Conservation (phyloP, 2,888 invertebrate genomes). For the Tetanocera ferruginea region DNA sequence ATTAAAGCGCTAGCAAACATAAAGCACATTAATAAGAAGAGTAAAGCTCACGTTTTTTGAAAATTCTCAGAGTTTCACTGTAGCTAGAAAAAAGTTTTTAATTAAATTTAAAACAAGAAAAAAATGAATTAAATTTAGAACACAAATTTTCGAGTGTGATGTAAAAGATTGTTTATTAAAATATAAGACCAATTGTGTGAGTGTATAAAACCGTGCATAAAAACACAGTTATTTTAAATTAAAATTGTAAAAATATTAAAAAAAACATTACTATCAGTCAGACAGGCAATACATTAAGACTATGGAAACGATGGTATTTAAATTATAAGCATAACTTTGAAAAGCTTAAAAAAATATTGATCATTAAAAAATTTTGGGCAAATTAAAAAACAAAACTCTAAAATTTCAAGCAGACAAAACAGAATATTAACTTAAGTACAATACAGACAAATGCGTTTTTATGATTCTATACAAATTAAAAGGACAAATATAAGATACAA, state of each 20-base stretch:
- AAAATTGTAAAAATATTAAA: background rate
- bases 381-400: no score
- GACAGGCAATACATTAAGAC: background rate
- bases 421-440: no score
- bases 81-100: constrained; percentile 30
- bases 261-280: background rate
- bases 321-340: no score
- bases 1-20: background rate
- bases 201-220: background rate
- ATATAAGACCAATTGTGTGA: background rate
- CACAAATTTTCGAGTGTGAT: background rate
- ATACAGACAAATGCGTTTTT: no score
- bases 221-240: background rate
- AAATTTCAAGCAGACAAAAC: no score
- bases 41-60: constrained; percentile 12
- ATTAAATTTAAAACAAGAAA: constrained; percentile 25
- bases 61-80: constrained; percentile 4
- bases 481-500: no score
- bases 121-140: constrained; percentile 12
- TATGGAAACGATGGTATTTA: background rate
- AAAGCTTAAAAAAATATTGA: no score
- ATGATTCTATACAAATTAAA: background rate
- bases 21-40: background rate
- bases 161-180: background rate
- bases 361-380: no score